Conservation (phyloP, 2,113 vertebrate genomes). For the Leptosomus discolor region DNA sequence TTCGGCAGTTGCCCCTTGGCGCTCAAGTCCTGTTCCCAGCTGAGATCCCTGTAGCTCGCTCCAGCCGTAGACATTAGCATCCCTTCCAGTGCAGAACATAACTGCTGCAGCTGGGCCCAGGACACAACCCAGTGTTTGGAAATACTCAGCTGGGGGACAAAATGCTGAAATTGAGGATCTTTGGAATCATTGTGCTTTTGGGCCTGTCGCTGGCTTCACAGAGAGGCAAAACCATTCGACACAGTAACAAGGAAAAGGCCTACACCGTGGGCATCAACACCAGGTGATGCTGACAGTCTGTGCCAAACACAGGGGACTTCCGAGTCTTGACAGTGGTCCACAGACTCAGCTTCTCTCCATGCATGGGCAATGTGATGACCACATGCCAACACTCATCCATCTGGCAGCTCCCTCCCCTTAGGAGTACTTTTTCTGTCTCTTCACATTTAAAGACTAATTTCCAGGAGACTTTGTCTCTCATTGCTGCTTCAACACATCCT, state of each 20-base stretch:
- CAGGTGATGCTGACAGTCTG: neutral
- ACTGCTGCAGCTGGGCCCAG: neutral
- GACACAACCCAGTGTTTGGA: neutral
- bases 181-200: neutral
- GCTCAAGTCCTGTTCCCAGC: neutral
- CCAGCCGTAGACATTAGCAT: neutral
- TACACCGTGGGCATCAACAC: neutral
- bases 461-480: neutral
- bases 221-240: neutral
- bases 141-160: neutral
- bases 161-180: neutral
- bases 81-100: neutral
- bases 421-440: neutral
- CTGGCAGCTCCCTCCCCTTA: neutral
- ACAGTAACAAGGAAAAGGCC: neutral
- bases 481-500: neutral
- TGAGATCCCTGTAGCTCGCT: neutral
- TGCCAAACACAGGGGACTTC: neutral
- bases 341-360: neutral
- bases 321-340: neutral
- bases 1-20: neutral
- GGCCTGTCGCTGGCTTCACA: neutral
- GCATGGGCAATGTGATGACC: neutral
- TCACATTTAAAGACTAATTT: neutral
- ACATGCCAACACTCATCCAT: neutral